phyloP scores from a whole-genome alignment of 2,888 invertebrate genomes.

The Aquatica leii region DNA sequence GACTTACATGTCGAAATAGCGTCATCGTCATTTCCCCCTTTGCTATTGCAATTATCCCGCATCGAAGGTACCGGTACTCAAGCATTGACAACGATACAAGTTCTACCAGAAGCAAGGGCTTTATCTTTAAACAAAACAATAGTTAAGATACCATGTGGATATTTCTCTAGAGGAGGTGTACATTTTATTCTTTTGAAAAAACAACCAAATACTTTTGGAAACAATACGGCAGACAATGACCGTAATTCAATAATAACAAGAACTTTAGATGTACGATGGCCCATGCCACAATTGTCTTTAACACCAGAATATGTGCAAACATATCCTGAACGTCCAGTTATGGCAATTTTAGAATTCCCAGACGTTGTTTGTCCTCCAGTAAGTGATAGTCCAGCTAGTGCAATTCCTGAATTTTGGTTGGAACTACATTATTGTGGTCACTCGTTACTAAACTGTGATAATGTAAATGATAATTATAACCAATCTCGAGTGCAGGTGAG shows the following conservation, averaged over 20 bases:
- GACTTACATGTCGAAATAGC: conserved; percentile 77
- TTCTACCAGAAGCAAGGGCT: conserved; percentile 56
- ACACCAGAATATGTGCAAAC: conserved; percentile 81
- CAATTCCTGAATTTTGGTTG: conserved; percentile 75
- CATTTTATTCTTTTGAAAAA: conserved; percentile 65
- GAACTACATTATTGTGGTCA: conserved; percentile 84
- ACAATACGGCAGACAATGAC: conserved; percentile 42
- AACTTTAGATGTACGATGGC: conserved; percentile 84
- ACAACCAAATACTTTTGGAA: conserved; percentile 47
- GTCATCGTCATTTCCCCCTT: conserved; percentile 58
- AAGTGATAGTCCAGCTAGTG: conserved; percentile 63
- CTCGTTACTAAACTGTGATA: conserved; percentile 75
- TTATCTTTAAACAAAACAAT: conserved; percentile 55
- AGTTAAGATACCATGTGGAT: conserved; percentile 70
- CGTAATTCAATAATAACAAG: conserved; percentile 56
- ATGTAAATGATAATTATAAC: conserved; percentile 54
- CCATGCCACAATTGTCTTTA: conserved; percentile 73
- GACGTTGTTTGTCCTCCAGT: conserved; percentile 75
- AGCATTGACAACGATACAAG: conserved; percentile 55
- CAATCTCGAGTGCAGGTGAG: conserved; percentile 62
- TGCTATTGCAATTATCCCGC: conserved; percentile 60
- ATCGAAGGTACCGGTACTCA: conserved; percentile 57
- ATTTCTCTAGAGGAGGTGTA: conserved; percentile 76
- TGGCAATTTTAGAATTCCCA: conserved; percentile 78
- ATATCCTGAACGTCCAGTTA: conserved; percentile 78